Conservation (phyloP, 2,888 invertebrate genomes). For the Plusia festucae region DNA sequence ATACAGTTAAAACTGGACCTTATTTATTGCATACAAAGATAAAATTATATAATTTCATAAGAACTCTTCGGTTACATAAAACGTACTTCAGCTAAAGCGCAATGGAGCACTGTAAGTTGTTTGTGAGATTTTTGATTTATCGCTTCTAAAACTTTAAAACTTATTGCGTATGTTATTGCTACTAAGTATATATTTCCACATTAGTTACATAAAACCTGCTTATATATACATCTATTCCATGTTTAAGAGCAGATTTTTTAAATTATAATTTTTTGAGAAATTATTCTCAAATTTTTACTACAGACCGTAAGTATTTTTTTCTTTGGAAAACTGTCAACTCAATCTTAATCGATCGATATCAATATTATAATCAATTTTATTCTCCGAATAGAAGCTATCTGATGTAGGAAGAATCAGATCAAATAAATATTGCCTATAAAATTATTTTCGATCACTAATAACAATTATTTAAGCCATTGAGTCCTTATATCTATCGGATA, state of each 20-base stretch:
- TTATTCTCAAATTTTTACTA: too few species aligned
- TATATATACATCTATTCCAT: conserved; percentile 17
- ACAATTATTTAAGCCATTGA: too few species aligned
- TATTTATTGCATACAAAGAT: neutral
- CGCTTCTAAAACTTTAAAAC: conserved; percentile 40
- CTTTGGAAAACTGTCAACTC: too few species aligned
- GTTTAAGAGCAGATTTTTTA: neutral
- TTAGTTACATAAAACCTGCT: conserved; percentile 10
- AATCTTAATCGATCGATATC: too few species aligned
- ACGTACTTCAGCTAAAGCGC: conserved; percentile 57
- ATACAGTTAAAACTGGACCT: neutral
- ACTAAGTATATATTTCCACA: conserved; percentile 15
- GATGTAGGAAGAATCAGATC: too few species aligned
- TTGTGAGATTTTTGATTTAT: conserved; percentile 55
- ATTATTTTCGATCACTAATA: too few species aligned
- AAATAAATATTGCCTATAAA: too few species aligned
- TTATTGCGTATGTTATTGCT: conserved; percentile 30
- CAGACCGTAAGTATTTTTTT: too few species aligned
- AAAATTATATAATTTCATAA: conserved; percentile 4
- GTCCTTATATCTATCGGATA: too few species aligned
- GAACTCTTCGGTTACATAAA: conserved; percentile 59
- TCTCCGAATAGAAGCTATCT: too few species aligned
- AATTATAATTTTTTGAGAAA: too few species aligned
- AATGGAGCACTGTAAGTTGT: conserved; percentile 37
- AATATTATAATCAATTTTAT: too few species aligned